Evolutionary conservation across 2,797 vertebrate species (phyloP).

Genomic region (Chelon auratus): DNA sequence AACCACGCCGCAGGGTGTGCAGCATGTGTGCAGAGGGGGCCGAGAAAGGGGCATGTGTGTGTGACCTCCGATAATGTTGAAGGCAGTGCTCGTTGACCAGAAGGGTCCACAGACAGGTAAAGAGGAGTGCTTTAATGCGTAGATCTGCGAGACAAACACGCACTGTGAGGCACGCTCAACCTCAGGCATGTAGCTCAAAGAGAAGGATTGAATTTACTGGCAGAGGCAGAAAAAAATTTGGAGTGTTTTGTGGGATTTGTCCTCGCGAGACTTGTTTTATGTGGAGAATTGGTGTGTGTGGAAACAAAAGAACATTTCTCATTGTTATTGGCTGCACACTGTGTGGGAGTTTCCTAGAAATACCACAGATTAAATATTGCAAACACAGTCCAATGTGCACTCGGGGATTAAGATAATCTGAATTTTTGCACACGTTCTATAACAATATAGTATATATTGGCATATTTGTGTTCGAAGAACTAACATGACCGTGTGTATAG

Average conservation of each 20-base stretch:
- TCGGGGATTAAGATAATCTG: not conserved
- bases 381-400: conserved; percentile 7
- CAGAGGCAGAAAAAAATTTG: conserved; percentile 35
- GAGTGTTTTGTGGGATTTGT: not conserved
- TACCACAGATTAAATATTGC: conserved; percentile 28
- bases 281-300: conserved; percentile 10
- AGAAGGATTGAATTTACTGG: conserved; percentile 29
- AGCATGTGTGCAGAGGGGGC: conserved; percentile 11
- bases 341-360: conserved; percentile 24
- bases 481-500: not conserved
- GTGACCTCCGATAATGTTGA: conserved; percentile 28
- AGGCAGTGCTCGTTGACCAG: conserved; percentile 49
- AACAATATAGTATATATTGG: not conserved
- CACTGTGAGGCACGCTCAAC: conserved; percentile 22
- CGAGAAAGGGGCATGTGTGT: conserved; percentile 1
- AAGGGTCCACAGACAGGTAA: conserved; percentile 36
- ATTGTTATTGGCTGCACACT: conserved; percentile 22
- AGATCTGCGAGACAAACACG: conserved; percentile 38
- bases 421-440: conserved; percentile 4
- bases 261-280: conserved; percentile 36
- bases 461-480: conserved; percentile 11
- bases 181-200: conserved; percentile 21
- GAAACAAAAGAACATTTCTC: conserved; percentile 39
- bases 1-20: conserved; percentile 43
- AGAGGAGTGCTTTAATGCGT: conserved; percentile 26